Evolutionary conservation across 2,797 vertebrate species (phyloP), one percentile per base, ranked within the genome.

Genomic region (Spea hammondii): DNA sequence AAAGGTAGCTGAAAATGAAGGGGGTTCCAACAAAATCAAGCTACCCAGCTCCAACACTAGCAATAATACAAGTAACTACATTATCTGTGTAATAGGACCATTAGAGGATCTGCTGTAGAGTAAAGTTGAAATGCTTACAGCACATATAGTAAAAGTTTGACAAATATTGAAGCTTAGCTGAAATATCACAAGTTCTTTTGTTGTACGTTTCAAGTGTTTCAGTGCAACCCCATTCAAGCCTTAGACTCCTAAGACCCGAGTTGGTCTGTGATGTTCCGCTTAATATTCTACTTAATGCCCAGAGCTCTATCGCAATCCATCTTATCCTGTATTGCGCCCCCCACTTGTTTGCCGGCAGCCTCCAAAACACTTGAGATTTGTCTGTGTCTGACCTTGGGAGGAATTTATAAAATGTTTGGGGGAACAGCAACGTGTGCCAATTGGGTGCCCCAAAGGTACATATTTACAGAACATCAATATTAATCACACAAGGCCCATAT

Each of bases 381-480:
- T 78, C 76, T 78, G 68, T 71, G 57, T 13, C 68, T 70, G 17
- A 10, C 53, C 32, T 13, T 53, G 44, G 8, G 79, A 74, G 70
- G 65, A 9, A 3, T 57, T 70, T 67, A 53, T 53, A 5, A 53
- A 73, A 65, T 72, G 55, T 76, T 85, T 83, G 68, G 70, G 83
- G 80, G 32, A 73, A 46, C 78, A 78, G 75, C 67, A 80, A 53
- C 0, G 0, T 11, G 70, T 83, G 48, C 67, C 78, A 76, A 47
- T 80, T 83, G 78, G 50, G 60, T 83, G 80, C 74, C 73, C 75
- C 48, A 0, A 13, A 51, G 72, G 62, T 49, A 8, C 80, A 6
- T 74, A 57, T 79, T 80, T 85, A 64, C 68, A 75, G 68, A 83
- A 8, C 65, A 74, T 74, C 51, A 5, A n/a, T 70, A 51, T 83